Percentiles rank a stretch among this genome's conserved stretches.
Conservation (phyloP, 2,113 vertebrate genomes). For the Lipophrys pholis region DNA sequence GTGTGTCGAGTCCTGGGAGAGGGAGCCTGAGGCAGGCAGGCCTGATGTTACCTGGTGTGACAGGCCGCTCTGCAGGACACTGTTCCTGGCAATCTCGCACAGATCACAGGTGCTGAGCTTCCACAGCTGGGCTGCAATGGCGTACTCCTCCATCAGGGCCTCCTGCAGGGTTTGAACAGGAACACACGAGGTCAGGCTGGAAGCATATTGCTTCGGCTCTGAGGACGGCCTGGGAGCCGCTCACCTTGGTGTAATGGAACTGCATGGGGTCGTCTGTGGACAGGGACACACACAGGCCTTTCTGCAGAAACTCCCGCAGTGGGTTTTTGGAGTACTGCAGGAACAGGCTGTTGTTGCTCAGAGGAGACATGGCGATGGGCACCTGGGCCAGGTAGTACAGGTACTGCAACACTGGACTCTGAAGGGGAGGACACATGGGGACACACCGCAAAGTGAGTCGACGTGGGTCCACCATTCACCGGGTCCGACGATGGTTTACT, state of each 20-base stretch:
- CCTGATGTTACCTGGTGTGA: constrained; percentile 88
- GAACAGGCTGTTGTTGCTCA: constrained; percentile 99
- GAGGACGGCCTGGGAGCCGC: not conserved
- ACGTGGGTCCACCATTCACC: too few relatives aligned
- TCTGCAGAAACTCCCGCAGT: constrained; percentile 93
- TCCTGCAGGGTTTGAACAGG: constrained; percentile 46
- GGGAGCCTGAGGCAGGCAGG: too few relatives aligned
- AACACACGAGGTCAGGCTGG: too few relatives aligned
- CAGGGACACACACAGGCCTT: constrained; percentile 94
- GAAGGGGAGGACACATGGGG: constrained; percentile 30
- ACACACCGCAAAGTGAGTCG: not conserved
- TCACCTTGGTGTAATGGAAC: constrained; percentile 99
- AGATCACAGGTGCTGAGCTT: constrained; percentile 97
- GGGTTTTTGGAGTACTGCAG: constrained; percentile 98
- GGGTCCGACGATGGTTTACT: too few relatives aligned
- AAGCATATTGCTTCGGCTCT: too few relatives aligned
- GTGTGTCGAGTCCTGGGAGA: too few relatives aligned
- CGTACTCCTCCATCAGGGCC: constrained; percentile 88
- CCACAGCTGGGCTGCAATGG: constrained; percentile 98
- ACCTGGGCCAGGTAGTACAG: constrained; percentile 97
- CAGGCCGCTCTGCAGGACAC: constrained; percentile 93
- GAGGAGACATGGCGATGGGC: constrained; percentile 98
- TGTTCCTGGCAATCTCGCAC: constrained; percentile 98
- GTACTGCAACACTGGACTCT: constrained; percentile 98
- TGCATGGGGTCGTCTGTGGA: constrained; percentile 98